Evolutionary conservation across 2,797 vertebrate species (phyloP).

Genomic region (Octomys mimax): DNA sequence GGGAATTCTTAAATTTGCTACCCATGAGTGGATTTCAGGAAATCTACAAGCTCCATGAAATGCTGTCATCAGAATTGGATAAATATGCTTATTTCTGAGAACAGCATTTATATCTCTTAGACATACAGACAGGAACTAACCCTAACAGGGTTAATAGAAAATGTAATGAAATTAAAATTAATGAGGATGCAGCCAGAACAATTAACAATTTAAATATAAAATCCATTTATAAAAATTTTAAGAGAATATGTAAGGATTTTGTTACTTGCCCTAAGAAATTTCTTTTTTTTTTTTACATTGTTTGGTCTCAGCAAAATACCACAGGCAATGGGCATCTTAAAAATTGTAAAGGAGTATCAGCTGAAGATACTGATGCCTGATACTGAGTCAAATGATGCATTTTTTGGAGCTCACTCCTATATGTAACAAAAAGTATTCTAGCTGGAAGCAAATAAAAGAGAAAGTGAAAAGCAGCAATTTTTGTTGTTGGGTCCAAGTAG

Average conservation of each 20-base stretch:
- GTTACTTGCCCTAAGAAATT: neutral
- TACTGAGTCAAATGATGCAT: neutral
- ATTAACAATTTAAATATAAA: neutral
- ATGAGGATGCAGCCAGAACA: neutral
- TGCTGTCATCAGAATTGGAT: conserved; percentile 12
- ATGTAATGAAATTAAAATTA: neutral
- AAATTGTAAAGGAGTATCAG: neutral
- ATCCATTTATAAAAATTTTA: neutral
- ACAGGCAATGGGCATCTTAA: neutral
- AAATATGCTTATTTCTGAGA: neutral
- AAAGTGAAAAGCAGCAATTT: neutral
- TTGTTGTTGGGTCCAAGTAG: neutral
- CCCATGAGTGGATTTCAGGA: neutral
- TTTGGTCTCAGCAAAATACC: conserved; percentile 21
- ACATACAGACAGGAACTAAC: neutral
- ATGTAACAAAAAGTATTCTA: neutral
- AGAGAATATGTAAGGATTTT: conserved; percentile 27
- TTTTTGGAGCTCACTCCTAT: neutral
- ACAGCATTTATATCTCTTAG: neutral
- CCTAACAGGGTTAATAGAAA: neutral
- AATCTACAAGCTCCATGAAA: neutral
- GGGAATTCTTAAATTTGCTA: conserved; percentile 12
- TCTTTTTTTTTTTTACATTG: neutral
- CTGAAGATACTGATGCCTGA: neutral
- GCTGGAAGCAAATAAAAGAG: neutral